Percentiles rank a stretch among this genome's conserved stretches.
These are phyloP conservation scores for Paragorgia papillata DNA, from an alignment of 92 coral and sea anemone species.

Conservation along the genomic window DNA sequence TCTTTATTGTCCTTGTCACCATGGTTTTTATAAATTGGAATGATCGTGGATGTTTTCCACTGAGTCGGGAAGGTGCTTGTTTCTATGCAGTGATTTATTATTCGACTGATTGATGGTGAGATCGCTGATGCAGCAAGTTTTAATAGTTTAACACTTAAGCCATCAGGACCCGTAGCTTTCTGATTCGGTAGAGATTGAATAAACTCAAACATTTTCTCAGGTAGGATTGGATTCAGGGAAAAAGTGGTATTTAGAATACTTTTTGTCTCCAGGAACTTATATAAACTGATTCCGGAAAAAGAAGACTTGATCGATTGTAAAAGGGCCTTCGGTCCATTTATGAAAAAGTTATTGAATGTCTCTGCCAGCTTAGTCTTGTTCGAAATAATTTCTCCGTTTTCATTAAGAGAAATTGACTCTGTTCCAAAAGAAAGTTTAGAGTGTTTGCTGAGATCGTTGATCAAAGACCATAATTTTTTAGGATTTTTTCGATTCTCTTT, in stretches of 20 bases:
- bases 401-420: slow-evolving; percentile 1
- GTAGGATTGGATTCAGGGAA: too few relatives aligned
- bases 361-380: slow-evolving; percentile 5
- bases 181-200: slow-evolving; percentile 43
- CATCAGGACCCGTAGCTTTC: slow-evolving; percentile 52
- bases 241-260: not conserved
- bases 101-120: too few relatives aligned
- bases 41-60: slow-evolving; percentile 55
- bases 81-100: slow-evolving; percentile 47
- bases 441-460: slow-evolving; percentile 2
- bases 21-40: slow-evolving; percentile 34
- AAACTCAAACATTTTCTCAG: slow-evolving; percentile 8
- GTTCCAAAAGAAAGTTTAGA: not conserved
- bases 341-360: not conserved
- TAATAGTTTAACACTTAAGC: too few relatives aligned
- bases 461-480: not conserved
- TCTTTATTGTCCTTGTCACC: too few relatives aligned
- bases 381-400: not conserved
- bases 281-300: not conserved
- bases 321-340: not conserved
- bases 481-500: not conserved
- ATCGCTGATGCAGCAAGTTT: slow-evolving; percentile 53
- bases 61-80: slow-evolving; percentile 49
- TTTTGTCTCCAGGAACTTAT: not conserved
- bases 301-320: too few relatives aligned